phyloP scores from a whole-genome alignment of 2,797 vertebrate species.

The Hippopotamyrus pictus region DNA sequence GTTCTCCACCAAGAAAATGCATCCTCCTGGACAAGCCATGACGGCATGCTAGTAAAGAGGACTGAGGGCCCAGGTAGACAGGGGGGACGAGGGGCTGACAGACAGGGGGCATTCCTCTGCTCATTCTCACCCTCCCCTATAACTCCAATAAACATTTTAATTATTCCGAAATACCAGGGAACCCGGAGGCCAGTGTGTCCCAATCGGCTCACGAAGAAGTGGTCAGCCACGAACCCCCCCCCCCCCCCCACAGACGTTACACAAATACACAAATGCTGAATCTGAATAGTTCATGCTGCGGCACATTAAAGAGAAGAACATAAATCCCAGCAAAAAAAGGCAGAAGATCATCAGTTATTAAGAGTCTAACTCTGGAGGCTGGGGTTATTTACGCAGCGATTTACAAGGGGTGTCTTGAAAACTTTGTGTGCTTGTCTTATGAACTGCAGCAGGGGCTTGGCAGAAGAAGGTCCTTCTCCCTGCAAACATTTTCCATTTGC shows the following conservation, averaged over 20 bases:
- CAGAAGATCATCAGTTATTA: neutral
- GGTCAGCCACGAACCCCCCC: neutral
- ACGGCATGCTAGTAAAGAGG: neutral
- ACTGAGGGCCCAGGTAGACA: neutral
- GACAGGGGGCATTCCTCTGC: neutral
- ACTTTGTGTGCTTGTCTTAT: neutral
- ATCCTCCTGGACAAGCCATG: neutral
- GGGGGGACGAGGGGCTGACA: neutral
- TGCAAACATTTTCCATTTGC: conserved; percentile 17
- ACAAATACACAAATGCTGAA: neutral
- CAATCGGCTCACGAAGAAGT: neutral
- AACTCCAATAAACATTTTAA: neutral
- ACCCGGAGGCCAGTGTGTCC: neutral
- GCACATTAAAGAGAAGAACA: neutral
- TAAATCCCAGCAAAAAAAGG: neutral
- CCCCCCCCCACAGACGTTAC: too few relatives aligned
- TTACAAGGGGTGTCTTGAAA: neutral
- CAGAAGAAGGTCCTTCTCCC: conserved; percentile 1
- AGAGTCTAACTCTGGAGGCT: neutral
- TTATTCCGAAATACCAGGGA: neutral
- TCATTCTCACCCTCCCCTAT: neutral
- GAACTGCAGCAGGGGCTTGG: conserved; percentile 3
- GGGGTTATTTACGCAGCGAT: neutral
- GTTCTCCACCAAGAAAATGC: neutral
- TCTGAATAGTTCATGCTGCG: neutral